phyloP scores from a whole-genome alignment of 2,888 invertebrate species.

The Hipparchia semele region DNA sequence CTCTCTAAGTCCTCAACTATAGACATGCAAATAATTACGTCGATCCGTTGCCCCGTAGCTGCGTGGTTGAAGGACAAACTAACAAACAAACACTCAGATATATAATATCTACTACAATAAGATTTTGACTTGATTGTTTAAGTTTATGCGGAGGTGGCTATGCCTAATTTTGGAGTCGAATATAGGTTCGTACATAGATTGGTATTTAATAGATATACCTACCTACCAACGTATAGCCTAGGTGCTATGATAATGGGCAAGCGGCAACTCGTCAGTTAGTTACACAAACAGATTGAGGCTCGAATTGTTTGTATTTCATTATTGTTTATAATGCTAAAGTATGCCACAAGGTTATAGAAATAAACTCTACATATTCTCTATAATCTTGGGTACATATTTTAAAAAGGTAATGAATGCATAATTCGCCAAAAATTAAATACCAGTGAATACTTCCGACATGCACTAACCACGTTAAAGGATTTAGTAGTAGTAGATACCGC shows the following conservation, averaged over 20 bases:
- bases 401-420: slow-evolving; percentile 3
- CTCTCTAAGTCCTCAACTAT: no score
- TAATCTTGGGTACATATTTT: slow-evolving; percentile 1
- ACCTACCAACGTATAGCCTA: neutral
- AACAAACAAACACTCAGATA: no score
- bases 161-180: neutral
- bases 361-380: neutral
- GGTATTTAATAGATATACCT: neutral
- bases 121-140: neutral
- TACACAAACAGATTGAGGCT: slow-evolving; percentile 20
- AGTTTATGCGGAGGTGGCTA: neutral
- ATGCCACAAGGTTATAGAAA: slow-evolving; percentile 27
- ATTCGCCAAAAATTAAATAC: neutral
- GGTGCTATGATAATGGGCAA: slow-evolving; percentile 18
- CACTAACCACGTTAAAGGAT: no score
- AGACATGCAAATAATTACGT: no score
- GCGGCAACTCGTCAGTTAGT: slow-evolving; percentile 5
- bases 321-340: slow-evolving; percentile 26
- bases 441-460: neutral
- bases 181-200: neutral
- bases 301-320: slow-evolving; percentile 34
- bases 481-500: no score
- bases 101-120: no score
- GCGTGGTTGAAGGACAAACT: no score
- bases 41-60: no score